Percentiles rank a stretch among this genome's conserved stretches.
These are phyloP conservation scores for Spisula subtruncata DNA, from an alignment of 2,888 invertebrate genomes.

Conservation along the genomic window DNA sequence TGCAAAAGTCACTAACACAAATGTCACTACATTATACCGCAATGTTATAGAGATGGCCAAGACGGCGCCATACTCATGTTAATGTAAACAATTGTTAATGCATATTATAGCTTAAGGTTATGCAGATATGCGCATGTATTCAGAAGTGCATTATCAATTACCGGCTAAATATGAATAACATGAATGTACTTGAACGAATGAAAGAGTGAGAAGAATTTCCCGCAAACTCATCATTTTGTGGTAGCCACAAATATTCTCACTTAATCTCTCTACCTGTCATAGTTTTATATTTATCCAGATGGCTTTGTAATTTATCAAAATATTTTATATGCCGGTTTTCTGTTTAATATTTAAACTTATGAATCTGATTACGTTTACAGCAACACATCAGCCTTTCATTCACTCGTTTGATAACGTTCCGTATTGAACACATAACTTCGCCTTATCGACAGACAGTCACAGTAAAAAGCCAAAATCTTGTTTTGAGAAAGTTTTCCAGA, in stretches of 20 bases:
- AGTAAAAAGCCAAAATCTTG: neutral
- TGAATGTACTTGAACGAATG: neutral
- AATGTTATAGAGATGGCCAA: neutral
- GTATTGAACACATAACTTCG: neutral
- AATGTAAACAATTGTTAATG: neutral
- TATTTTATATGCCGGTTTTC: neutral
- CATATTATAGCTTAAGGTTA: neutral
- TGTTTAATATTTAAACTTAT: slow-evolving; percentile 13
- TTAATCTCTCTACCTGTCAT: neutral
- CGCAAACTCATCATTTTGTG: neutral
- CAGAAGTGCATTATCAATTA: neutral
- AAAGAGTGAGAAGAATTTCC: neutral
- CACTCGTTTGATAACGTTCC: neutral
- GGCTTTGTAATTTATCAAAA: slow-evolving; percentile 6
- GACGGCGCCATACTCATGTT: neutral
- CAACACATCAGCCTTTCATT: neutral
- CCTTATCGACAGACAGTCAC: neutral
- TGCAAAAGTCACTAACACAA: no score
- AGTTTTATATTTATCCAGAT: neutral
- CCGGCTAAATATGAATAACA: neutral
- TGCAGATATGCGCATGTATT: neutral
- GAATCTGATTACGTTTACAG: neutral
- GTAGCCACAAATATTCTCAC: slow-evolving; percentile 16
- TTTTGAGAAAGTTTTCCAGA: neutral
- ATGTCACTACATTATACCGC: no score